Percentiles rank a stretch among this genome's conserved stretches.
Conservation (phyloP, 2,888 invertebrate genomes). For the Coleophora flavipennella region DNA sequence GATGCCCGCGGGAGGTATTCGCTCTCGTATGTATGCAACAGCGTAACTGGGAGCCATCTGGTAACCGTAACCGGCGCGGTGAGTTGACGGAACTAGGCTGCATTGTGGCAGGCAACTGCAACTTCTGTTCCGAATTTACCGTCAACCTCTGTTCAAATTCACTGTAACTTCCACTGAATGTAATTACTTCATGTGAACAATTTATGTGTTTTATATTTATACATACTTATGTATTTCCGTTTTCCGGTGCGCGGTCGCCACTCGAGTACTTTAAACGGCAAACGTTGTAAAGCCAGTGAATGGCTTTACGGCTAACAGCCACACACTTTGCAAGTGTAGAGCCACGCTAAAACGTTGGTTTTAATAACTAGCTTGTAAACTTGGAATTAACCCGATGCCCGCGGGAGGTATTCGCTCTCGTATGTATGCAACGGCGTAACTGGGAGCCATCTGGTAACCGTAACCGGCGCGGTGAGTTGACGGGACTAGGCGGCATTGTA, state of each 20-base stretch:
- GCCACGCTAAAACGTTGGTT: conserved; percentile 43
- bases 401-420: conserved; percentile 34
- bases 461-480: neutral
- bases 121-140: too few relatives aligned
- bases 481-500: neutral
- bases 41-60: conserved; percentile 10
- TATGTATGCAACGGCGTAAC: conserved; percentile 28
- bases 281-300: too few relatives aligned
- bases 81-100: neutral
- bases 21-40: conserved; percentile 31
- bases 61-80: neutral
- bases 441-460: neutral
- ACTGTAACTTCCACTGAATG: too few relatives aligned
- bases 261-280: too few relatives aligned
- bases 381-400: conserved; percentile 65
- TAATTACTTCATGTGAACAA: too few relatives aligned
- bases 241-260: too few relatives aligned
- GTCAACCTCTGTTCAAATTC: too few relatives aligned
- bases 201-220: too few relatives aligned
- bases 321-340: conserved; percentile 14
- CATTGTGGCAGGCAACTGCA: neutral
- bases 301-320: neutral
- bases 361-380: conserved; percentile 63
- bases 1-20: conserved; percentile 43
- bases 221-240: too few relatives aligned